Conservation (phyloP, 37 sponge, comb jelly and placozoan genomes). For the Aplysina aerophoba region DNA sequence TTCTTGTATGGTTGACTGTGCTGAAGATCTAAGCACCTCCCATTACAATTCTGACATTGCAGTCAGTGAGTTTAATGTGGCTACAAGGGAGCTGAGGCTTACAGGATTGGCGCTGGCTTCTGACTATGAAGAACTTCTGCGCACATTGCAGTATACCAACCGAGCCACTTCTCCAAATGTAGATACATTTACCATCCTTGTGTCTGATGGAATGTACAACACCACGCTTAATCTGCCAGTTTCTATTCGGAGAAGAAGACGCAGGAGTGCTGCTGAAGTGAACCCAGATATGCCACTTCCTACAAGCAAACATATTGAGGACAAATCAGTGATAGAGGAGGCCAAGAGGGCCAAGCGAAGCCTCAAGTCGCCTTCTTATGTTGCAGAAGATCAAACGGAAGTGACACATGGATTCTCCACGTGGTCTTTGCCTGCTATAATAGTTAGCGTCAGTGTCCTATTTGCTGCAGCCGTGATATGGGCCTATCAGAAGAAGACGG, state of each 20-base stretch:
- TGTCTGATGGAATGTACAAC: constrained; percentile 48
- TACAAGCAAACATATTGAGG: no score
- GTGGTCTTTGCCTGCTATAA: no score
- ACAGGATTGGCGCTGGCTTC: constrained; percentile 38
- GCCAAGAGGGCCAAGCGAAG: no score
- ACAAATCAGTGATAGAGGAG: no score
- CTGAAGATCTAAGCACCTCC: constrained; percentile 47
- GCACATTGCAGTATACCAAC: constrained; percentile 53
- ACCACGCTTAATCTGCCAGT: constrained; percentile 30
- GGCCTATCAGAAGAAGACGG: no score
- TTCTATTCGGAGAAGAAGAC: neutral
- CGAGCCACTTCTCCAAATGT: constrained; percentile 48
- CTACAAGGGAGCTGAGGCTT: constrained; percentile 36
- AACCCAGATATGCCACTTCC: no score
- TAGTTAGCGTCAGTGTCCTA: no score
- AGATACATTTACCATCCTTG: constrained; percentile 30
- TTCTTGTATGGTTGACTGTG: constrained; percentile 52
- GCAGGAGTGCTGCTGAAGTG: neutral
- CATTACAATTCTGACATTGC: constrained; percentile 33
- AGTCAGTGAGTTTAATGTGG: constrained; percentile 44
- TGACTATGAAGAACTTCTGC: constrained; percentile 49
- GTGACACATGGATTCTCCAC: no score
- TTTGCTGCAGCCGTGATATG: no score
- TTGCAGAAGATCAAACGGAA: no score
- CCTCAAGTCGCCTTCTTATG: no score